Evolutionary conservation across 1,140 invertebrate genomes (phyloP).

Genomic region (Patella vulgata): DNA sequence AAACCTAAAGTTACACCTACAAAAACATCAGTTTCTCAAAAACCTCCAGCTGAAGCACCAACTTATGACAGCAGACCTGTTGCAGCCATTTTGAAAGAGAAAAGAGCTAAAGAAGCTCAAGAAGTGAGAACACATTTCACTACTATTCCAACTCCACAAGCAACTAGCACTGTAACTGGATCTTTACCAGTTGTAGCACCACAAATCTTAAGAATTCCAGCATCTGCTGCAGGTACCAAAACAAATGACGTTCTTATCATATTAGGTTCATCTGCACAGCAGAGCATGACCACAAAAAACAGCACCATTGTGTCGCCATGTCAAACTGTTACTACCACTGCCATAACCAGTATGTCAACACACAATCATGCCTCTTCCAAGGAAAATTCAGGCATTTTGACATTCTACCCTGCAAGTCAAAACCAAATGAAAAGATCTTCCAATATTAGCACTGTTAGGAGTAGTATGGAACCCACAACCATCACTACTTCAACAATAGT

Average conservation of each 20-base stretch:
- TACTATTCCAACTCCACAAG: slow-evolving; percentile 8
- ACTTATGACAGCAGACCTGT: slow-evolving; percentile 39
- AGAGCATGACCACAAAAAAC: too few relatives aligned
- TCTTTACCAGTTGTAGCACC: slow-evolving; percentile 10
- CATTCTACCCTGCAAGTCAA: too few relatives aligned
- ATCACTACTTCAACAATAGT: too few relatives aligned
- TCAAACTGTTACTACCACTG: too few relatives aligned
- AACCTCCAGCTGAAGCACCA: slow-evolving; percentile 15
- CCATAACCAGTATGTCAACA: too few relatives aligned
- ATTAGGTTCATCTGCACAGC: slow-evolving; percentile 1
- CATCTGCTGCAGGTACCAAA: slow-evolving; percentile 3
- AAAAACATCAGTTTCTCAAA: slow-evolving; percentile 31
- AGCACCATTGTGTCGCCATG: too few relatives aligned
- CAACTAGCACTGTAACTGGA: slow-evolving; percentile 13
- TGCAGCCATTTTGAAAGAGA: slow-evolving; percentile 46
- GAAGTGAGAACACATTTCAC: slow-evolving; percentile 19
- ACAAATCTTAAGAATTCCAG: slow-evolving; percentile 13
- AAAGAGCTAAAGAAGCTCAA: slow-evolving; percentile 41
- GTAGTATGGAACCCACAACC: too few relatives aligned
- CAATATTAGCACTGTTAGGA: too few relatives aligned
- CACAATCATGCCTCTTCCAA: too few relatives aligned
- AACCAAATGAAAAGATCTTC: too few relatives aligned
- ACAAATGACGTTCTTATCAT: slow-evolving; percentile 10
- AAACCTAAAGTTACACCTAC: slow-evolving; percentile 41
- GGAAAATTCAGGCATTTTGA: too few relatives aligned